A percentile compares a stretch with the other conserved stretches of the same genome.
Evolutionary conservation across 2,888 invertebrate species (phyloP).

Genomic region (Acrobeloides nanus): DNA sequence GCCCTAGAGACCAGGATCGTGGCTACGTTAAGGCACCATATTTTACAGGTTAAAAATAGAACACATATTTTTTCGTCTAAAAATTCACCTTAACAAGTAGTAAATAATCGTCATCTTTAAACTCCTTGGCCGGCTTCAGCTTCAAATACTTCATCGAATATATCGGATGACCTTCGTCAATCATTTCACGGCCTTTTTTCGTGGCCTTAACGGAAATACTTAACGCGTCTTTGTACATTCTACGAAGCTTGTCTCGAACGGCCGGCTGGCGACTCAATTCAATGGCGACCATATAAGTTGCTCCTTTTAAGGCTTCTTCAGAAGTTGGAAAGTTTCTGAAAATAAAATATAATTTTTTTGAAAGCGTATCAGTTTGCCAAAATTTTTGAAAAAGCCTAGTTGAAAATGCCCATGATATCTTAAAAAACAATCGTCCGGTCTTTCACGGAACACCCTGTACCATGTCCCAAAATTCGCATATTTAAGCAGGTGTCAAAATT

Average conservation of each 20-base stretch:
- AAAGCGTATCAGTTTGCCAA: no score
- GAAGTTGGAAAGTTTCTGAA: conserved; percentile 63
- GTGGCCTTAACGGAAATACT: conserved; percentile 71
- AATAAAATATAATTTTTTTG: neutral
- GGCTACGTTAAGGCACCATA: no score
- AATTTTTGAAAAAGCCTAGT: no score
- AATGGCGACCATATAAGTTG: conserved; percentile 85
- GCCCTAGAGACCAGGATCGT: no score
- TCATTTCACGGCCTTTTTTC: conserved; percentile 80
- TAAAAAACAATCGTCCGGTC: no score
- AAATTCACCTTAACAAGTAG: conserved; percentile 63
- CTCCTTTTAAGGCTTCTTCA: conserved; percentile 79
- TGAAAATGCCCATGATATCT: no score
- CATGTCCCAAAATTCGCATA: no score
- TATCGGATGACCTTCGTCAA: conserved; percentile 81
- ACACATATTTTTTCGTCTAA: no score
- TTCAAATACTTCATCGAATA: conserved; percentile 74
- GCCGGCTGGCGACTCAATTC: conserved; percentile 85
- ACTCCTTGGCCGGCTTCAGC: conserved; percentile 81
- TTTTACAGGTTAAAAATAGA: no score
- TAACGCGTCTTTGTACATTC: conserved; percentile 9
- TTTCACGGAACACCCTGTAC: no score
- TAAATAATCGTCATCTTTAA: conserved; percentile 81
- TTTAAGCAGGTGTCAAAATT: no score
- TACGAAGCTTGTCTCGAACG: conserved; percentile 58